A percentile compares a stretch with the other conserved stretches of the same genome.
Conservation (phyloP, 2,797 vertebrate genomes). For the Nothura maculosa region DNA sequence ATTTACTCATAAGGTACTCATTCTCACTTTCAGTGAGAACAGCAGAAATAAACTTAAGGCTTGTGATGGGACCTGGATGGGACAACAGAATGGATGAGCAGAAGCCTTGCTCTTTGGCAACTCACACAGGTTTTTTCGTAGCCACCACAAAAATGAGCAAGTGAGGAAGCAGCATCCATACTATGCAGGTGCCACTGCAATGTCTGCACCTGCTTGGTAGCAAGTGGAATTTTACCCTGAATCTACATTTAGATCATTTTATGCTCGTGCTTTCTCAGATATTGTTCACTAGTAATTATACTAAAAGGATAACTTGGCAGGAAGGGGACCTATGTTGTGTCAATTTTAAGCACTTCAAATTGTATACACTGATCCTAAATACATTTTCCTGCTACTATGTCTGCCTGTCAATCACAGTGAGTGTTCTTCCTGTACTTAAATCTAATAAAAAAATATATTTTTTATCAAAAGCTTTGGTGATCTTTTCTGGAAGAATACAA, state of each 20-base stretch:
- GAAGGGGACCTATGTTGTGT: neutral
- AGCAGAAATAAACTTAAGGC: neutral
- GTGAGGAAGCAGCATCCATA: neutral
- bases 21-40: neutral
- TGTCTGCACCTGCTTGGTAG: neutral
- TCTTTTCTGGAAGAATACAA: neutral
- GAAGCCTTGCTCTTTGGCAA: neutral
- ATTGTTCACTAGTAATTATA: neutral
- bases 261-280: neutral
- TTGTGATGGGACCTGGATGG: neutral
- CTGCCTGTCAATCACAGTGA: neutral
- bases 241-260: neutral
- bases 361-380: neutral
- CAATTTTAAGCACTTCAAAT: neutral
- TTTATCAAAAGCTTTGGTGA: neutral
- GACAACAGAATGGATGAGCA: neutral
- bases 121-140: neutral
- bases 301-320: neutral
- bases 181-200: neutral
- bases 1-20: neutral
- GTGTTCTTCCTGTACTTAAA: neutral
- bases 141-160: neutral
- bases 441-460: slow-evolving; percentile 10
- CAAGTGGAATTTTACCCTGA: neutral
- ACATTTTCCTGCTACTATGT: neutral